Evolutionary conservation across 2,888 invertebrate species (phyloP).

Genomic region (Ophion ellenae): DNA sequence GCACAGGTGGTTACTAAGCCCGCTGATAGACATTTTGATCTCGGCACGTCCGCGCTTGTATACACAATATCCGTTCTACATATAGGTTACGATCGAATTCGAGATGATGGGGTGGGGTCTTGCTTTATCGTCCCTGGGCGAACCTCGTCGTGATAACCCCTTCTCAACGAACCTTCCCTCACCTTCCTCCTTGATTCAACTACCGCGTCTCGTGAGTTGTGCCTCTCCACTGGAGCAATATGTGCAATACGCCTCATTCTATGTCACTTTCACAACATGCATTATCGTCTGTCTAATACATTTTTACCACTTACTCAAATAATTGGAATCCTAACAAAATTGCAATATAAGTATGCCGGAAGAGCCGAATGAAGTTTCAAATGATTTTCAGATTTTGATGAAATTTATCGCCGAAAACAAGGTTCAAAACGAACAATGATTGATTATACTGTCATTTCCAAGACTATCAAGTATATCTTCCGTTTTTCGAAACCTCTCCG

Average conservation of each 20-base stretch:
- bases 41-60: constrained; percentile 67
- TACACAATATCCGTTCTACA: constrained; percentile 68
- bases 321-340: not conserved
- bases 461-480: not conserved
- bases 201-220: not conserved
- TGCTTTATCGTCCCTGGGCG: constrained; percentile 67
- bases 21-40: constrained; percentile 71
- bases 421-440: not conserved
- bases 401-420: not conserved
- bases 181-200: not conserved
- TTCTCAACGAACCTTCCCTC: constrained; percentile 28
- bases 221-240: not conserved
- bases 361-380: no score
- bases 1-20: constrained; percentile 70
- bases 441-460: not conserved
- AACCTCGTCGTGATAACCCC: constrained; percentile 44
- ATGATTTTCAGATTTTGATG: no score
- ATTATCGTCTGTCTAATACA: not conserved
- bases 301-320: not conserved
- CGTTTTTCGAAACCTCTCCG: no score
- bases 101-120: constrained; percentile 43
- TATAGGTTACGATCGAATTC: constrained; percentile 64
- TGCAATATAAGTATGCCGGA: not conserved
- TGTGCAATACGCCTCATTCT: not conserved
- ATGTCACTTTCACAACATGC: not conserved